A percentile compares a stretch with the other conserved stretches of the same genome.
phyloP scores from a whole-genome alignment of 2,797 vertebrate genomes.

The Danionella dracula region DNA sequence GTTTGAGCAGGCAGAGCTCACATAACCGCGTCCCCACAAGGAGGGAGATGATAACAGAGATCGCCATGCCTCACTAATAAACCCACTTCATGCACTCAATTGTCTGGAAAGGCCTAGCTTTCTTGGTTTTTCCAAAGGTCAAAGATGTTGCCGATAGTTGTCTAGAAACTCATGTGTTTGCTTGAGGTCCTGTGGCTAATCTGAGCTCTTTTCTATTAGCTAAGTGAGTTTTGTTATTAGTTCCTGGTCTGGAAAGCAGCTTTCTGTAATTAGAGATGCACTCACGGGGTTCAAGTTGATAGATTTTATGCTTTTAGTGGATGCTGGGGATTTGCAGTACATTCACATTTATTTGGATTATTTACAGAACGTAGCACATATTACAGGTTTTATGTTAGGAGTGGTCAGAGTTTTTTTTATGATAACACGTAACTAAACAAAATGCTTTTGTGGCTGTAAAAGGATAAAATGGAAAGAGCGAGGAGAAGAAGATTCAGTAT shows the following conservation, averaged over 20 bases:
- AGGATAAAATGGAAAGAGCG: too few species aligned
- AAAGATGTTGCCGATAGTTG: conserved; percentile 1
- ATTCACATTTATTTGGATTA: too few species aligned
- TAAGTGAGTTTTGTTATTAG: conserved; percentile 12
- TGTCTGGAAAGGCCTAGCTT: not conserved
- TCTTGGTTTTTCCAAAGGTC: not conserved
- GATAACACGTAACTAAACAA: too few species aligned
- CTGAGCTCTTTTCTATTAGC: not conserved
- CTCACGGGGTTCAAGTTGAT: too few species aligned
- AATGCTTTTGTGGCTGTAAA: too few species aligned
- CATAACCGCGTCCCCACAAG: not conserved
- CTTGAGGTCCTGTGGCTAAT: not conserved
- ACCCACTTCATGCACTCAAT: conserved; percentile 23
- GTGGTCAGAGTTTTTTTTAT: too few species aligned
- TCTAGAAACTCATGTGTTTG: too few species aligned
- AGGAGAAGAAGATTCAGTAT: too few species aligned
- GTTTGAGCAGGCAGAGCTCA: not conserved
- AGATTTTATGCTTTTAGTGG: too few species aligned
- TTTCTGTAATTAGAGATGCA: not conserved
- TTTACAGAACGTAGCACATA: too few species aligned
- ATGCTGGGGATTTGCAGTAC: too few species aligned
- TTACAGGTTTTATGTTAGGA: too few species aligned
- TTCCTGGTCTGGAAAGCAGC: not conserved
- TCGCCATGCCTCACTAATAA: conserved; percentile 12
- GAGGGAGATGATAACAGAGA: conserved; percentile 18